Base-by-base conservation (phyloP, 2,888 invertebrate species). In the Hofmannophila pseudospretella region DNA sequence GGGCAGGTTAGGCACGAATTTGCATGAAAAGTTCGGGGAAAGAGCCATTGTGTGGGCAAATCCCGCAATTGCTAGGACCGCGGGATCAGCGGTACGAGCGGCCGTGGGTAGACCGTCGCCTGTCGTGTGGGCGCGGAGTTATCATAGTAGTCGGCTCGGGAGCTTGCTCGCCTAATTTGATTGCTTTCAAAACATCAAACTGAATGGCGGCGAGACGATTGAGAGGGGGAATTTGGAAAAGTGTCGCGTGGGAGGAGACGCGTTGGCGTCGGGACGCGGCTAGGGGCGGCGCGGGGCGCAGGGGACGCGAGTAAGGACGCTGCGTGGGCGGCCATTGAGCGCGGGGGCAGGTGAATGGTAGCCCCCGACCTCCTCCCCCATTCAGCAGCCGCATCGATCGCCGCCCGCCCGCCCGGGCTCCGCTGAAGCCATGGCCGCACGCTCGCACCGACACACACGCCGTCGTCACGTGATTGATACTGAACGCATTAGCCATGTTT, bases 311-410 rank as follows among this genome's bases (percentile, higher is more conserved):
- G 60, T 65, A 60, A 59, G 58, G 53, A 54, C 51, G 46, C 43
- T 49, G 79, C 67, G 84, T 84, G 78, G 84, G 85, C 78, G 81
- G 75, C 78, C 84, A 84, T 85, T 84, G 82, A 85, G 80, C 61
- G 68, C 66, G 64, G 79, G 75, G 80, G 79, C 70, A 74, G 81
- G 75, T 82, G 80, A 84, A 82, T 82, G 84, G 79, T 69, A 51
- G 48, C 63, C 67, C 60, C 44, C 38, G 41, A 49, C 58, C 68
- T 58, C 72, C 59, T 68, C 59, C 72, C 72, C 71, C 76, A 77
- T 77, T 76, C 53, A 73, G 46, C 69, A 65, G 16, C 4, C 4
- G 7, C 11, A 80, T 82, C 82, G 81, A 81, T 79, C 59, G 63
- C 53, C 54, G 65, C 40, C 61, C 61, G 53, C 57, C 55, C 53